Conservation (phyloP, 2,797 vertebrate species). For the Hippoglossus hippoglossus region DNA sequence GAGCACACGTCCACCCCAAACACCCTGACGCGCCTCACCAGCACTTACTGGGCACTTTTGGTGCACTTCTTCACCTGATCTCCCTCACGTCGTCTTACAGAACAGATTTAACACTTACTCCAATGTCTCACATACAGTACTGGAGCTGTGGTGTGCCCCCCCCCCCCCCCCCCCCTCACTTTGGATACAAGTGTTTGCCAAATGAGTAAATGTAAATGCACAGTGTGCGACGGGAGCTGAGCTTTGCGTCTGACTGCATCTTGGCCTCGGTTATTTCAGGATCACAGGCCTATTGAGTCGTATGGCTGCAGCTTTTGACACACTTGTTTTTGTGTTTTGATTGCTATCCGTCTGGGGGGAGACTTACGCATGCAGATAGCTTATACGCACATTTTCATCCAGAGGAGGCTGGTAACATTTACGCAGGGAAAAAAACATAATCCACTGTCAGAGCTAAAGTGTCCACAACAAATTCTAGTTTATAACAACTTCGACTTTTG, state of each 20-base stretch:
- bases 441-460: conserved; percentile 5
- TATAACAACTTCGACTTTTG: background rate
- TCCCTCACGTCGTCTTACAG: background rate
- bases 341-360: conserved; percentile 38
- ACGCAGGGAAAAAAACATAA: conserved; percentile 1
- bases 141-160: too few relatives aligned
- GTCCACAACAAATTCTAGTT: background rate
- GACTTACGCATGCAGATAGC: conserved; percentile 33
- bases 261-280: conserved; percentile 52
- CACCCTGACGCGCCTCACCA: too few relatives aligned
- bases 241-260: conserved; percentile 39
- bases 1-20: background rate
- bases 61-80: background rate
- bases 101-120: background rate
- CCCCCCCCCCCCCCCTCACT: background rate
- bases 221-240: conserved; percentile 37
- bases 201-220: conserved; percentile 20
- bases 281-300: conserved; percentile 53
- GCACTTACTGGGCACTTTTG: background rate
- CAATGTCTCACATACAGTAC: background rate
- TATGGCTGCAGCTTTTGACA: conserved; percentile 38
- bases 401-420: conserved; percentile 17
- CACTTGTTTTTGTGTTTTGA: conserved; percentile 62
- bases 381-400: conserved; percentile 26
- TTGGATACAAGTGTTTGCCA: background rate